phyloP scores from a whole-genome alignment of 1,140 invertebrate genomes.

The Micrasema minimum region DNA sequence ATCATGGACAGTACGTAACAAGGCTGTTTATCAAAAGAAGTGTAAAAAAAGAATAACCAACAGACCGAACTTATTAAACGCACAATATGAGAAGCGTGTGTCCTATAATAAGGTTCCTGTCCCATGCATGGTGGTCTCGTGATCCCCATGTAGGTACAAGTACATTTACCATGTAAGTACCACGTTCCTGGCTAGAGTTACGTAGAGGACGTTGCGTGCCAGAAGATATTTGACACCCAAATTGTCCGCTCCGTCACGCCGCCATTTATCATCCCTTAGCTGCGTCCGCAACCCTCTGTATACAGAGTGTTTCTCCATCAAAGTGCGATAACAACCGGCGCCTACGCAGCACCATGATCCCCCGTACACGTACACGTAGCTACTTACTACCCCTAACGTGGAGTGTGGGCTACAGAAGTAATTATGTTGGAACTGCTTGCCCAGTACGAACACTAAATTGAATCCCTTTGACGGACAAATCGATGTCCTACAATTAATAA shows the following conservation, averaged over 20 bases:
- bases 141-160: no score
- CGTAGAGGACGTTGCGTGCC: conserved; percentile 29
- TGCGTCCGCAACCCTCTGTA: conserved; percentile 31
- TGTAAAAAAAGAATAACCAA: no score
- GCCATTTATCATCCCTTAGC: conserved; percentile 38
- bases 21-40: no score
- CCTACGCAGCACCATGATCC: conserved; percentile 18
- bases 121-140: no score
- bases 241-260: conserved; percentile 33
- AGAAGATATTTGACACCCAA: conserved; percentile 44
- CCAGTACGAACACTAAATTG: no score
- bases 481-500: no score
- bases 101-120: conserved; percentile 24
- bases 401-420: background rate
- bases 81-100: no score
- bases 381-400: background rate
- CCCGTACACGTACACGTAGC: background rate
- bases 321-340: conserved; percentile 33
- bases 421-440: conserved; percentile 19
- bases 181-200: conserved; percentile 13
- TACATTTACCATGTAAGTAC: no score
- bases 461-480: no score
- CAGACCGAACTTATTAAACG: no score
- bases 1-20: no score
- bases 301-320: conserved; percentile 38